These are phyloP conservation scores for Tamandua tetradactyla DNA, from an alignment of 2,797 vertebrate species.

Conservation along the genomic window DNA sequence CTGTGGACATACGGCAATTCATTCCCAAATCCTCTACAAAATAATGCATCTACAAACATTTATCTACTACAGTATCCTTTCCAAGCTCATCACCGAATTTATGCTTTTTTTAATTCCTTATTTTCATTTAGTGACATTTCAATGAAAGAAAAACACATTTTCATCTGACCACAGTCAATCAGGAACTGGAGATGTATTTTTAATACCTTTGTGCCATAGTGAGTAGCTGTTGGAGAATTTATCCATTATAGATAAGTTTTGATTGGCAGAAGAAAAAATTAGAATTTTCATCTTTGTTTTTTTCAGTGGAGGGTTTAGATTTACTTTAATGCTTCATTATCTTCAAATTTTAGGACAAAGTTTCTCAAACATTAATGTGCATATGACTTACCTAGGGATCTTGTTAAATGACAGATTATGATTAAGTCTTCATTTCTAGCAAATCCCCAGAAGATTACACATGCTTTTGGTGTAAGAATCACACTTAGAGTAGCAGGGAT, in stretches of 20 bases:
- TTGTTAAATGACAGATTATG: constrained; percentile 8
- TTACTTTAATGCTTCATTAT: background rate
- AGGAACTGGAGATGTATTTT: constrained; percentile 26
- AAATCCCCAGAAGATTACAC: background rate
- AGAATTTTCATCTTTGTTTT: background rate
- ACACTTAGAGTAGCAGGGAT: background rate
- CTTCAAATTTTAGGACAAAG: background rate
- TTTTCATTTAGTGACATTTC: constrained; percentile 37
- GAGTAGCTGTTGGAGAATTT: background rate
- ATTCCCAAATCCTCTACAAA: background rate
- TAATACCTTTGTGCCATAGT: background rate
- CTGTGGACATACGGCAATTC: background rate
- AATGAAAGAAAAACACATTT: background rate
- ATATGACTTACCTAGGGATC: background rate
- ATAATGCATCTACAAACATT: background rate
- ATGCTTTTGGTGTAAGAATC: background rate
- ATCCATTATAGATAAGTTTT: background rate
- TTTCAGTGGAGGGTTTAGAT: background rate
- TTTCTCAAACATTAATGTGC: background rate
- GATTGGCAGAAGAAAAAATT: background rate
- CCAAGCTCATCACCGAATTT: background rate
- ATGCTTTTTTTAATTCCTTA: background rate
- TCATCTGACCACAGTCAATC: background rate
- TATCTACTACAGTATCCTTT: background rate
- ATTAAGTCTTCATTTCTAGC: constrained; percentile 33